Evolutionary conservation across 2,888 invertebrate species (phyloP).

Genomic region (Biston stratarius): DNA sequence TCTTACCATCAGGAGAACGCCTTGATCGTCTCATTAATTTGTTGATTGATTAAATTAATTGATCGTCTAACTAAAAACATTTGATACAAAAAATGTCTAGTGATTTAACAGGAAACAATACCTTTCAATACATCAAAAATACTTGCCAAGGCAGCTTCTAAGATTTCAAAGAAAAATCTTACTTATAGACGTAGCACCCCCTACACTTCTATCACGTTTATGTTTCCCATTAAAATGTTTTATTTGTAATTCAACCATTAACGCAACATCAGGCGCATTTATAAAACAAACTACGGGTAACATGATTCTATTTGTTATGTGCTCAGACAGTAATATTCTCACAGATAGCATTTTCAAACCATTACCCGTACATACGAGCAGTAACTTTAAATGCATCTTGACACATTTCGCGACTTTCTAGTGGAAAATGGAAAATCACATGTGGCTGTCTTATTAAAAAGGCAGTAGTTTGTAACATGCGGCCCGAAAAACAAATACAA

Average conservation of each 20-base stretch:
- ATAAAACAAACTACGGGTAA: background rate
- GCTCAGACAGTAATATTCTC: conserved; percentile 14
- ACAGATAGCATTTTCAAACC: conserved; percentile 25
- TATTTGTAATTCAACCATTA: background rate
- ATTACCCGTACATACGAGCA: conserved; percentile 26
- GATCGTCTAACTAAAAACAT: too few species aligned
- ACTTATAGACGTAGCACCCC: too few species aligned
- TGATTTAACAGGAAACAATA: too few species aligned
- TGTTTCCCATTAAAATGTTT: background rate
- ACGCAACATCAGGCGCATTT: background rate
- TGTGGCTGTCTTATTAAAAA: conserved; percentile 19
- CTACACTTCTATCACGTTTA: too few species aligned
- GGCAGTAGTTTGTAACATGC: conserved; percentile 5
- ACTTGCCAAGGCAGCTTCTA: too few species aligned
- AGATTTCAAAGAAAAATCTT: too few species aligned
- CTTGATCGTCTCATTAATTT: too few species aligned
- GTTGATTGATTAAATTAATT: too few species aligned
- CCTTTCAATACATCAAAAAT: too few species aligned
- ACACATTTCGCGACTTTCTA: conserved; percentile 22
- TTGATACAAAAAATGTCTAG: too few species aligned
- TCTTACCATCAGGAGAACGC: too few species aligned
- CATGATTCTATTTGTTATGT: conserved; percentile 13
- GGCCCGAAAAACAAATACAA: background rate
- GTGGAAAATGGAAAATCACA: conserved; percentile 27
- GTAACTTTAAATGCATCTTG: conserved; percentile 27